Evolutionary conservation across 2,797 vertebrate species (phyloP).

Genomic region (Myripristis murdjan): DNA sequence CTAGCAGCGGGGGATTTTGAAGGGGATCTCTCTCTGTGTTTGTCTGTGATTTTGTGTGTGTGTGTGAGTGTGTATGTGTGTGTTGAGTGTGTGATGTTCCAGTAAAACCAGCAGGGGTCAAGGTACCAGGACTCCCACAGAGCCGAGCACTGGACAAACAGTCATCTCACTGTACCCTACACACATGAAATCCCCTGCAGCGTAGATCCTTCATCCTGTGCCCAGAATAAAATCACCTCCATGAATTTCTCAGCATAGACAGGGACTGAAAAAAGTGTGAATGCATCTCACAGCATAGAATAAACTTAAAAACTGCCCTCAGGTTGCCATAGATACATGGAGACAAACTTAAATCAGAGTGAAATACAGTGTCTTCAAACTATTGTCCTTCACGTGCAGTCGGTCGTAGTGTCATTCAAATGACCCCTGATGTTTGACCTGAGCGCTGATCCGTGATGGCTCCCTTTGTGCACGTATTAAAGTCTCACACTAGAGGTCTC

Average conservation of each 20-base stretch:
- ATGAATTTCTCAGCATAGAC: neutral
- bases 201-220: neutral
- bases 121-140: conserved; percentile 7
- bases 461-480: too few species aligned
- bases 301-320: neutral
- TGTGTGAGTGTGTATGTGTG: conserved; percentile 1
- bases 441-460: too few species aligned
- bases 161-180: conserved; percentile 6
- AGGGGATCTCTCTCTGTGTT: conserved; percentile 16
- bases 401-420: too few species aligned
- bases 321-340: neutral
- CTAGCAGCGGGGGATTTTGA: conserved; percentile 38
- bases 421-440: too few species aligned
- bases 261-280: neutral
- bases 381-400: too few species aligned
- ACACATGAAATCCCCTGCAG: conserved; percentile 20
- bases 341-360: too few species aligned
- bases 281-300: neutral
- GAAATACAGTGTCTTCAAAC: too few species aligned
- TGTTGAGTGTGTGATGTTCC: conserved; percentile 20
- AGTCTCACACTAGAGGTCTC: too few species aligned
- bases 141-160: conserved; percentile 12
- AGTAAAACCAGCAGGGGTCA: conserved; percentile 30
- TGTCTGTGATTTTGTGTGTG: too few species aligned
- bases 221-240: neutral